These are phyloP conservation scores for Phenganax stokvisi DNA, from an alignment of 92 coral and sea anemone species.

Conservation along the genomic window DNA sequence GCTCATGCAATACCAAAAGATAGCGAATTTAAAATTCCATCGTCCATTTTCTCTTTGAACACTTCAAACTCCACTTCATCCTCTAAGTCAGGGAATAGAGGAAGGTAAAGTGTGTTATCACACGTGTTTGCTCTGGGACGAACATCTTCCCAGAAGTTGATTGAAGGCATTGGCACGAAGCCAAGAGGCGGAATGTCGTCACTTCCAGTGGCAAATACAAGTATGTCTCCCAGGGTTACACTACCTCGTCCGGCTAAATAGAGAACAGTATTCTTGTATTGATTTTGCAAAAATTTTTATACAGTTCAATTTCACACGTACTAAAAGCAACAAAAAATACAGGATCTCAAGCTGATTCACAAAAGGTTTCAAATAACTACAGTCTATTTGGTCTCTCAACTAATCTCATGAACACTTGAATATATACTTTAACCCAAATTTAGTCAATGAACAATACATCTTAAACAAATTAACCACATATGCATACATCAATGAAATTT, in stretches of 20 bases:
- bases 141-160: conserved; percentile 36
- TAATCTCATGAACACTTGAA: too few relatives aligned
- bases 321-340: too few relatives aligned
- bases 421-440: background rate
- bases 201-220: conserved; percentile 31
- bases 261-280: background rate
- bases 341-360: background rate
- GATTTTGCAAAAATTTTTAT: background rate
- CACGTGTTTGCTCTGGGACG: conserved; percentile 36
- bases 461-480: background rate
- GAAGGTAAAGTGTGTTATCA: conserved; percentile 19
- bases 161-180: conserved; percentile 6
- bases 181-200: conserved; percentile 31
- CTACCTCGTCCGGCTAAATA: conserved; percentile 21
- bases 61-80: conserved; percentile 24
- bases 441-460: background rate
- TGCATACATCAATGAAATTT: background rate
- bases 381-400: too few relatives aligned
- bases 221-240: conserved; percentile 24
- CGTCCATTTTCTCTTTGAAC: conserved; percentile 9
- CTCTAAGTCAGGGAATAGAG: conserved; percentile 4
- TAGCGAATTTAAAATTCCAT: background rate
- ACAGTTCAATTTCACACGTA: too few relatives aligned
- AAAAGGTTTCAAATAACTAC: background rate
- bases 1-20: conserved; percentile 12